phyloP scores from a whole-genome alignment of 2,113 vertebrate species.

The Coptodon bakossiorum region DNA sequence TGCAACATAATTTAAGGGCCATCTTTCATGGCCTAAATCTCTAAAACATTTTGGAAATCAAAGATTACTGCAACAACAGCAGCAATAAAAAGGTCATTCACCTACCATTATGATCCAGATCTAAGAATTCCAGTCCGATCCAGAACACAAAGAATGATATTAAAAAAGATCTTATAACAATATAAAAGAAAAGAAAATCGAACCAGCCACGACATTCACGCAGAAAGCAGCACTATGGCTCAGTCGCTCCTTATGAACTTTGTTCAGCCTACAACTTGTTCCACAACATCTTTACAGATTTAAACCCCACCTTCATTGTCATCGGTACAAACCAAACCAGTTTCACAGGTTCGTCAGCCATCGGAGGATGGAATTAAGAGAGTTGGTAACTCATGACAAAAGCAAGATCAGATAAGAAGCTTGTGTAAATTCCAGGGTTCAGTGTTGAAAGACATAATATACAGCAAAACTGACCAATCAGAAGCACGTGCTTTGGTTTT shows the following conservation, averaged over 20 bases:
- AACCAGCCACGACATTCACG: not conserved
- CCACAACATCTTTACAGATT: conserved; percentile 32
- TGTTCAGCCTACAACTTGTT: conserved; percentile 50
- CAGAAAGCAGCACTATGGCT: not conserved
- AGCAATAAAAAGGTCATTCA: not conserved
- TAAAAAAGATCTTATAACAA: not conserved
- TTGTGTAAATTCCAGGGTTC: not conserved
- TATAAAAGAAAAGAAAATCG: not conserved
- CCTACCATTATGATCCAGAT: conserved; percentile 50
- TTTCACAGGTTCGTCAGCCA: conserved; percentile 22
- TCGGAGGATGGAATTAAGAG: not conserved
- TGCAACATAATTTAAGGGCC: not conserved
- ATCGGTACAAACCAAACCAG: conserved; percentile 36
- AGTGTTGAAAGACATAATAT: not conserved
- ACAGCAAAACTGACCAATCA: not conserved
- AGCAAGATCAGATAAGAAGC: not conserved
- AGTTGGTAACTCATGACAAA: conserved; percentile 5
- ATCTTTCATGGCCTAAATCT: not conserved
- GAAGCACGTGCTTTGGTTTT: not conserved
- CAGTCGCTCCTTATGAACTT: conserved; percentile 14
- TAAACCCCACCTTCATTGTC: conserved; percentile 40
- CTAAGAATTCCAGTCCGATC: not conserved
- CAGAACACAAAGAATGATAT: not conserved
- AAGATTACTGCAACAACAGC: not conserved
- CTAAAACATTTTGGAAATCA: not conserved